Evolutionary conservation across 1,140 invertebrate genomes (phyloP).

Genomic region (Drosophila saltans): DNA sequence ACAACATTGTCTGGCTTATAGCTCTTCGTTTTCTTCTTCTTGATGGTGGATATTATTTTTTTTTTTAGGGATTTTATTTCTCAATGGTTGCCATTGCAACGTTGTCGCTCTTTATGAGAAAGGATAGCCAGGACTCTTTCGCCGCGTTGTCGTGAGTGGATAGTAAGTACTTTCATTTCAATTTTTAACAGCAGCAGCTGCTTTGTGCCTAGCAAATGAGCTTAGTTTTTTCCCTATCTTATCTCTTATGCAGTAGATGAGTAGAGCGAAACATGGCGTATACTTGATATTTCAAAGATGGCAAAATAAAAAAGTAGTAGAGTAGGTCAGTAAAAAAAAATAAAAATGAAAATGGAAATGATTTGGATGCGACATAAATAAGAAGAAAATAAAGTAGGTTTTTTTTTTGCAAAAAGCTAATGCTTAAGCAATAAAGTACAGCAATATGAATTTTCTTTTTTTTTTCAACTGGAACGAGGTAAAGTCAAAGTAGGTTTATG

Average conservation of each 20-base stretch:
- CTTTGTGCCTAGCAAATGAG: slow-evolving; percentile 59
- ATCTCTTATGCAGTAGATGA: slow-evolving; percentile 11
- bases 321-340: slow-evolving; percentile 7
- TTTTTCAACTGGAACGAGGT: neutral
- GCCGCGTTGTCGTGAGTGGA: neutral
- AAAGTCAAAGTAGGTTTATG: neutral
- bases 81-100: slow-evolving; percentile 63
- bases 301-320: neutral
- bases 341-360: neutral
- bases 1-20: slow-evolving; percentile 18
- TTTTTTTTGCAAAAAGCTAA: neutral
- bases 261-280: slow-evolving; percentile 46
- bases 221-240: slow-evolving; percentile 48
- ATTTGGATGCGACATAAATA: neutral
- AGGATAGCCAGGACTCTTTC: slow-evolving; percentile 26
- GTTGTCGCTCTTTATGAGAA: slow-evolving; percentile 16
- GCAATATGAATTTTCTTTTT: neutral
- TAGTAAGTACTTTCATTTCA: slow-evolving; percentile 42
- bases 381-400: neutral
- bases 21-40: slow-evolving; percentile 12
- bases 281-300: slow-evolving; percentile 48
- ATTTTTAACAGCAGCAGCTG: slow-evolving; percentile 59
- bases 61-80: slow-evolving; percentile 22
- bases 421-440: neutral
- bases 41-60: slow-evolving; percentile 35